phyloP scores from a whole-genome alignment of 2,888 invertebrate genomes.

The Drosophila siamana region DNA sequence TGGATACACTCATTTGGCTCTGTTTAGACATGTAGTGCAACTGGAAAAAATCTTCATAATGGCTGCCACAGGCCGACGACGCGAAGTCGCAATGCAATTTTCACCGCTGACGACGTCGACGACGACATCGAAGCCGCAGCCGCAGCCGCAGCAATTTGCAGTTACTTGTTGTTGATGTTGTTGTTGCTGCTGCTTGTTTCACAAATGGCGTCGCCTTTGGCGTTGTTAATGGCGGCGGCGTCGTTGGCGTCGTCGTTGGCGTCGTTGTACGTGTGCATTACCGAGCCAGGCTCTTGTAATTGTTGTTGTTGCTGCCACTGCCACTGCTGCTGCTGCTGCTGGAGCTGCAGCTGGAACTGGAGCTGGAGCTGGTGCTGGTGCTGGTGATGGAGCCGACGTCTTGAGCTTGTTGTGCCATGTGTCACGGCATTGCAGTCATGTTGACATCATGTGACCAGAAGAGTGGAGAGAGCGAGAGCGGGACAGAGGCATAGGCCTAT shows the following conservation, averaged over 20 bases:
- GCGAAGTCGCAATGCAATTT: constrained; percentile 69
- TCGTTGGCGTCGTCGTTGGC: constrained; percentile 18
- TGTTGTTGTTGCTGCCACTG: constrained; percentile 2
- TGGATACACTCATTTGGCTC: constrained; percentile 77
- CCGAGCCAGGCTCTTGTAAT: constrained; percentile 32
- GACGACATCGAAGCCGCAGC: constrained; percentile 11
- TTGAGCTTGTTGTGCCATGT: constrained; percentile 81
- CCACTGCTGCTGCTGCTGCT: constrained; percentile 20
- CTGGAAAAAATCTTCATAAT: constrained; percentile 80
- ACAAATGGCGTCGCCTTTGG: constrained; percentile 81
- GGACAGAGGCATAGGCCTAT: constrained; percentile 47
- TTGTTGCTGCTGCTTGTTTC: constrained; percentile 69
- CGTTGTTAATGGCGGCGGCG: constrained; percentile 76
- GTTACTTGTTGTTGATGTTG: constrained; percentile 43
- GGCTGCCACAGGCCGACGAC: constrained; percentile 69
- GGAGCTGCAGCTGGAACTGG: constrained; percentile 3
- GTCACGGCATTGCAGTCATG: constrained; percentile 80
- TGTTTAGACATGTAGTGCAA: constrained; percentile 78
- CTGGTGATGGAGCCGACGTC: constrained; percentile 57
- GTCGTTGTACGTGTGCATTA: constrained; percentile 63
- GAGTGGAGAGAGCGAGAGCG: not conserved
- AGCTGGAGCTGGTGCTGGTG: constrained; percentile 4
- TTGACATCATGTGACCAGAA: constrained; percentile 73
- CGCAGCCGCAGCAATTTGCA: constrained; percentile 65
- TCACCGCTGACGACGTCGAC: constrained; percentile 44